Percentiles rank a stretch among this genome's conserved stretches.
Evolutionary conservation across 2,888 invertebrate genomes (phyloP).

Genomic region (Scotopteryx bipunctaria): DNA sequence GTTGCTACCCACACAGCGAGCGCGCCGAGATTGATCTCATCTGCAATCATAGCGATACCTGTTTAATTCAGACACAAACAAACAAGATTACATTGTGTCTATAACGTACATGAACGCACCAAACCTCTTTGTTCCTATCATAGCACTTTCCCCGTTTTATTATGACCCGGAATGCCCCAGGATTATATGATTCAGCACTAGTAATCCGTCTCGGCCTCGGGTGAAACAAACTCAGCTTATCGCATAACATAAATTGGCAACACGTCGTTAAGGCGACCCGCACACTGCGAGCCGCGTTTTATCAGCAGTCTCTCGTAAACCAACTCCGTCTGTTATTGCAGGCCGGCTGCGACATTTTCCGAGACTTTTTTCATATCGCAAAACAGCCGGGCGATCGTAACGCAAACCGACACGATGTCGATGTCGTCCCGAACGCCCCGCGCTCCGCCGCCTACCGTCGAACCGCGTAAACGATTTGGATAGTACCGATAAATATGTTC

Average conservation of each 20-base stretch:
- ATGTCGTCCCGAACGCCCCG: constrained; percentile 47
- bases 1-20: constrained; percentile 46
- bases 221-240: constrained; percentile 81
- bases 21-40: constrained; percentile 29
- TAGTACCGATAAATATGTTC: constrained; percentile 72
- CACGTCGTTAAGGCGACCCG: constrained; percentile 80
- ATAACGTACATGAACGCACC: neutral
- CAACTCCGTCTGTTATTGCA: constrained; percentile 76
- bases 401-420: constrained; percentile 43
- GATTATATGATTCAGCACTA: constrained; percentile 60
- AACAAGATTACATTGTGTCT: constrained; percentile 4
- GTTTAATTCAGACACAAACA: constrained; percentile 15
- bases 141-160: constrained; percentile 44
- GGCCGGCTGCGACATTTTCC: constrained; percentile 65
- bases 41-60: constrained; percentile 13
- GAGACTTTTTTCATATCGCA: constrained; percentile 76
- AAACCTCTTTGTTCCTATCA: constrained; percentile 20
- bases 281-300: constrained; percentile 68
- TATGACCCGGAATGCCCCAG: constrained; percentile 38
- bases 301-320: constrained; percentile 79
- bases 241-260: constrained; percentile 81
- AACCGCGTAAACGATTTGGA: constrained; percentile 70
- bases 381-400: constrained; percentile 56
- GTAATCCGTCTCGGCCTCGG: constrained; percentile 67
- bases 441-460: constrained; percentile 48